phyloP scores from a whole-genome alignment of 2,113 vertebrate genomes.

The Takifugu flavidus region DNA sequence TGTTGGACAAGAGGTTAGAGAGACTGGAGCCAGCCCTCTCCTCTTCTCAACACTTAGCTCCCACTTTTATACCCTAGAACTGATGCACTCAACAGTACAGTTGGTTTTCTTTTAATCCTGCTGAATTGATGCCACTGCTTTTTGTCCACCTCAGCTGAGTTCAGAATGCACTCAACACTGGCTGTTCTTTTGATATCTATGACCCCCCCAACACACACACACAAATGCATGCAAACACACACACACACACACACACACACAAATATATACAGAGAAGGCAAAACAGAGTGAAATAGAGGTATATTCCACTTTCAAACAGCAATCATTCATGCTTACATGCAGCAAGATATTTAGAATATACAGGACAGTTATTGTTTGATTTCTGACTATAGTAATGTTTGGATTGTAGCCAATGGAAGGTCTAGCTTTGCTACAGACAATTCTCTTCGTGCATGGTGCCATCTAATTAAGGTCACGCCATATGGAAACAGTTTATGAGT shows the following conservation, averaged over 20 bases:
- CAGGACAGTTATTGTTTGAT: too few relatives aligned
- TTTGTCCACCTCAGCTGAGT: slow-evolving; percentile 56
- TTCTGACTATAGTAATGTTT: too few relatives aligned
- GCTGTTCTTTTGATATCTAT: slow-evolving; percentile 64
- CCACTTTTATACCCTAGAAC: slow-evolving; percentile 66
- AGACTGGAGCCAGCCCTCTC: slow-evolving; percentile 63
- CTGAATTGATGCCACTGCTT: slow-evolving; percentile 67
- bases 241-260: slow-evolving; percentile 3
- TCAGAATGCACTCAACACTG: slow-evolving; percentile 53
- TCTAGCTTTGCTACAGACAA: too few relatives aligned
- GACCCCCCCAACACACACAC: neutral
- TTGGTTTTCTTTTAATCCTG: slow-evolving; percentile 69
- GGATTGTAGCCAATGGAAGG: too few relatives aligned
- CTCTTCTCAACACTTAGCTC: slow-evolving; percentile 66
- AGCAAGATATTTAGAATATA: too few relatives aligned
- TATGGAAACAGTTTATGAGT: too few relatives aligned
- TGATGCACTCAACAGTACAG: slow-evolving; percentile 66
- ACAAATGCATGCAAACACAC: neutral
- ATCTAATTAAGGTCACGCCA: too few relatives aligned
- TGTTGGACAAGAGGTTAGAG: slow-evolving; percentile 66
- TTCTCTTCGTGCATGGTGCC: too few relatives aligned
- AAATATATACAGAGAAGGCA: neutral
- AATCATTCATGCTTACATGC: too few relatives aligned
- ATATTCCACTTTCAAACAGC: neutral
- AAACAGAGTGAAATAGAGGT: neutral